Conservation (phyloP, 1,140 invertebrate species). For the Mylabris phalerata region DNA sequence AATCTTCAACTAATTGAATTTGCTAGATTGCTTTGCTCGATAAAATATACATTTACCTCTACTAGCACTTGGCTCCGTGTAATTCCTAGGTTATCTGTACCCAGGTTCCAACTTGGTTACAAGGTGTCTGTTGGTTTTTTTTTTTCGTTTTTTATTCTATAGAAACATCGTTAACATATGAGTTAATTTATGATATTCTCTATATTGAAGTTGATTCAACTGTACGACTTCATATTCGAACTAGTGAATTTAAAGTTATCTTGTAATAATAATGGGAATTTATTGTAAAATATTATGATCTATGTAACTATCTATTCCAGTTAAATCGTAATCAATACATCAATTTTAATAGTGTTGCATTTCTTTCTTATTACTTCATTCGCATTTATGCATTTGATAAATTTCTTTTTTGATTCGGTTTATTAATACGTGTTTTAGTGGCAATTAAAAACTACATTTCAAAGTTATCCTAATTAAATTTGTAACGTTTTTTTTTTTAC, state of each 20-base stretch:
- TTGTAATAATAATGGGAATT: not conserved
- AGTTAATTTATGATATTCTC: constrained; percentile 2
- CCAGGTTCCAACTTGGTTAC: constrained; percentile 4
- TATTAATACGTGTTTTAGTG: too few species aligned
- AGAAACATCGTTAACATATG: too few species aligned
- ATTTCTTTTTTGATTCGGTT: too few species aligned
- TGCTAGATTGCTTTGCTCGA: constrained; percentile 41
- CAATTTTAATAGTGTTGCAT: constrained; percentile 10
- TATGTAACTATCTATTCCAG: not conserved
- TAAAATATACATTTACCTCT: constrained; percentile 41
- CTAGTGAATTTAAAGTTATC: not conserved
- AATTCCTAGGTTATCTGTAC: constrained; percentile 20
- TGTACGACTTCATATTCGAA: not conserved
- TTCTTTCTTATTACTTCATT: too few species aligned
- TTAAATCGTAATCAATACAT: constrained; percentile 17
- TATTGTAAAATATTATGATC: not conserved
- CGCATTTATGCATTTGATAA: too few species aligned
- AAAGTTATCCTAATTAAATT: too few species aligned
- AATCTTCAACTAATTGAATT: constrained; percentile 43
- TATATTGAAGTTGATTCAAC: too few species aligned
- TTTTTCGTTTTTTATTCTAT: not conserved
- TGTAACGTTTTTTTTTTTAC: too few species aligned
- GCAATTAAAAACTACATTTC: too few species aligned
- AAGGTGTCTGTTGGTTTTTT: constrained; percentile 4
- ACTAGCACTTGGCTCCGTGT: constrained; percentile 27